Conservation (phyloP, 2,888 invertebrate genomes). For the Tachina fera region DNA sequence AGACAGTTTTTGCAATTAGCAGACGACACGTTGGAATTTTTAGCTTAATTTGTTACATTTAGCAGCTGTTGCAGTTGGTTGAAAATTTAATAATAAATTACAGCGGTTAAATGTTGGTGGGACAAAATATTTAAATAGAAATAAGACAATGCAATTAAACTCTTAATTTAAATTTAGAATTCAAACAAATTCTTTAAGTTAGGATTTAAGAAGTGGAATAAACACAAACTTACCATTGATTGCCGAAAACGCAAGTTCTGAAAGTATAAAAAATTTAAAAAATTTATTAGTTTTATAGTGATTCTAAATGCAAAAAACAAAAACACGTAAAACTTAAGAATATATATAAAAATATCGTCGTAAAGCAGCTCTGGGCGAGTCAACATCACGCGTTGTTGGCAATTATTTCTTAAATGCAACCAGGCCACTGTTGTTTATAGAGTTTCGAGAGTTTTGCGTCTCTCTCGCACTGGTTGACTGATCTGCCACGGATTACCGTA, state of each 20-base stretch:
- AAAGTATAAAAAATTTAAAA: conserved; percentile 9
- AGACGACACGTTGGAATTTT: background rate
- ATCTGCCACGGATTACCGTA: too few species aligned
- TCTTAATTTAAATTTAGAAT: background rate
- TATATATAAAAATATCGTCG: too few species aligned
- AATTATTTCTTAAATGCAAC: too few species aligned
- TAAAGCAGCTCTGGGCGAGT: too few species aligned
- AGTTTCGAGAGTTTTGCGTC: too few species aligned
- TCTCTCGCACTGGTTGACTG: too few species aligned
- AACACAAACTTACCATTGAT: conserved; percentile 31
- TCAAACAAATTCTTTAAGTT: background rate
- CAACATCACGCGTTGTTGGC: too few species aligned
- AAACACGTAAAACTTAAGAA: background rate
- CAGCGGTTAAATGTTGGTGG: background rate
- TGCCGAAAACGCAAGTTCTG: conserved; percentile 9
- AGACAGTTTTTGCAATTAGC: conserved; percentile 18
- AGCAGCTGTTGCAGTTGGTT: conserved; percentile 1
- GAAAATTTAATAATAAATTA: conserved; percentile 34
- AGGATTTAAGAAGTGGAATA: background rate
- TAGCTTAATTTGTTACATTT: conserved; percentile 47
- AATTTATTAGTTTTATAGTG: background rate
- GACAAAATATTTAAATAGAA: background rate
- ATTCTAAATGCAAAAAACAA: background rate
- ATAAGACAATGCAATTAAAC: background rate
- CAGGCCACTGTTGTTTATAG: too few species aligned